Evolutionary conservation across 2,888 invertebrate species (phyloP).

Genomic region (Glaucopsyche alexis): DNA sequence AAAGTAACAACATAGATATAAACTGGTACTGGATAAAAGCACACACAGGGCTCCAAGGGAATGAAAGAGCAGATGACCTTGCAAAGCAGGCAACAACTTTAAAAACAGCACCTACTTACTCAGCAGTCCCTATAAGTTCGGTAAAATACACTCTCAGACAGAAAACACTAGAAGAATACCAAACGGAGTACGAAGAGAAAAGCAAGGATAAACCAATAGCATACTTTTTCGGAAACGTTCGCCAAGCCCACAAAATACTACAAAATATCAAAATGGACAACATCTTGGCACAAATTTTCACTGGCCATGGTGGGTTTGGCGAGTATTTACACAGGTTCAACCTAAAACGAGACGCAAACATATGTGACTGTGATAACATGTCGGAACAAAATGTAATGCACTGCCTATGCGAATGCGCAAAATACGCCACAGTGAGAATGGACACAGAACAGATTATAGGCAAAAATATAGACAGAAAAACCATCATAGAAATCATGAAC

Average conservation of each 20-base stretch:
- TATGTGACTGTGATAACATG: neutral
- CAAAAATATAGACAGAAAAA: no score
- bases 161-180: neutral
- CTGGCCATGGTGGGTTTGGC: neutral
- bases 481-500: no score
- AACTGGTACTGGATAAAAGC: conserved; percentile 34
- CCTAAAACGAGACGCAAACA: neutral
- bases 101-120: conserved; percentile 7
- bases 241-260: neutral
- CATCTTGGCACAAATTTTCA: neutral
- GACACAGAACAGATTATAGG: no score
- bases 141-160: conserved; percentile 6
- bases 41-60: conserved; percentile 26
- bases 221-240: neutral
- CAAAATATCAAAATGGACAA: neutral
- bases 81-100: conserved; percentile 30
- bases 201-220: neutral
- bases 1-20: no score
- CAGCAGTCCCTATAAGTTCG: conserved; percentile 27
- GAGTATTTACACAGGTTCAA: neutral
- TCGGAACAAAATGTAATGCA: no score
- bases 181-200: neutral
- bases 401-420: no score
- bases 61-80: conserved; percentile 33
- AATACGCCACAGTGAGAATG: no score